phyloP scores from a whole-genome alignment of 2,113 vertebrate species.

The Rhagologus leucostigma region DNA sequence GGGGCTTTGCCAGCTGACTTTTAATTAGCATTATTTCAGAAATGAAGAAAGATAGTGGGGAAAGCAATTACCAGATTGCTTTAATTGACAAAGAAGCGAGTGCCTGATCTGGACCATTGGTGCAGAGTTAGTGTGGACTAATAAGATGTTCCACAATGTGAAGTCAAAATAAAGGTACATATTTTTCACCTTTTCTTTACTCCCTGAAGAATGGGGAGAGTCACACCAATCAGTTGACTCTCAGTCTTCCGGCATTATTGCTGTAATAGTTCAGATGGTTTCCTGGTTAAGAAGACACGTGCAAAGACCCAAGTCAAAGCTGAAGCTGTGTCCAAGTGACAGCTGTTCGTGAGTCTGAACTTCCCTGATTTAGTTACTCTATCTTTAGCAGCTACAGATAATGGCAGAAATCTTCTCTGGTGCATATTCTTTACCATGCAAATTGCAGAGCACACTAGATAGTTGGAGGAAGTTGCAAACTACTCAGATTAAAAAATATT shows the following conservation, averaged over 20 bases:
- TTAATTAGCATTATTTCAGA: not conserved
- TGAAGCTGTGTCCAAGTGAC: not conserved
- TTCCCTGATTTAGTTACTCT: not conserved
- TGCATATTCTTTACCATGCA: not conserved
- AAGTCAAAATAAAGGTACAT: not conserved
- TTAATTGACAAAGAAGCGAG: fast-evolving
- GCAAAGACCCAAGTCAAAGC: not conserved
- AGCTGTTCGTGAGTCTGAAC: not conserved
- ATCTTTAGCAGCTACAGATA: not conserved
- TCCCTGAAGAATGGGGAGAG: not conserved
- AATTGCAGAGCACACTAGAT: not conserved
- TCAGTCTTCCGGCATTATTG: not conserved
- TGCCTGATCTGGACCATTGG: not conserved
- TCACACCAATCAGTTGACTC: not conserved
- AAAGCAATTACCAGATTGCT: not conserved
- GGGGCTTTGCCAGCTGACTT: not conserved
- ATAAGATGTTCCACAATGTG: not conserved
- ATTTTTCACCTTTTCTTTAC: not conserved
- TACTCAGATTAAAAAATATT: not conserved
- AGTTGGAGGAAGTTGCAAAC: not conserved
- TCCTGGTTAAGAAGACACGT: not conserved
- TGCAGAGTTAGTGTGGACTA: not conserved
- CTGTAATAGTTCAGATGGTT: not conserved
- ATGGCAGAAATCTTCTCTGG: not conserved
- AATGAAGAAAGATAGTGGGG: not conserved